Evolutionary conservation across 2,113 vertebrate genomes (phyloP).

Genomic region (Bombycilla garrulus): DNA sequence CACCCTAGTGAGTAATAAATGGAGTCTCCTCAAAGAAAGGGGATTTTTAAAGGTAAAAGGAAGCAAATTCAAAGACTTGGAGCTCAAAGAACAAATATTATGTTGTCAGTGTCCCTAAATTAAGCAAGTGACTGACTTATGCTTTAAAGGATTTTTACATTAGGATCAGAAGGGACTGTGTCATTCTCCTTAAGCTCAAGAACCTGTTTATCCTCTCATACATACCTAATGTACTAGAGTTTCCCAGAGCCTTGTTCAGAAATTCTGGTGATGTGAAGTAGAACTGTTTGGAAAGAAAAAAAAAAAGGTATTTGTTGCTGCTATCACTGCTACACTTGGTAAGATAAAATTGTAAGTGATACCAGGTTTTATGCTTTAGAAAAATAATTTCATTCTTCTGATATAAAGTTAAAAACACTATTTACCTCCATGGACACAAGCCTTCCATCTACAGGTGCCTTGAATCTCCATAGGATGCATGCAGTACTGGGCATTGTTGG

Average conservation of each 20-base stretch:
- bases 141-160: background rate
- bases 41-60: background rate
- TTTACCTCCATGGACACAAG: background rate
- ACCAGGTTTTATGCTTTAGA: background rate
- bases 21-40: background rate
- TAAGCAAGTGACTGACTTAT: background rate
- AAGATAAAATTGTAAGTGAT: background rate
- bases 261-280: background rate
- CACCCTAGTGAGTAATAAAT: background rate
- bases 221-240: slow-evolving; percentile 3
- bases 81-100: background rate
- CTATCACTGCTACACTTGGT: background rate
- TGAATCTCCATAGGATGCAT: background rate
- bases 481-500: background rate
- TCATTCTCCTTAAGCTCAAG: background rate
- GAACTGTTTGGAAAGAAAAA: background rate
- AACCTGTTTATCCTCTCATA: background rate
- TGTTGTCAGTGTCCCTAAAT: background rate
- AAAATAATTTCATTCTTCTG: background rate
- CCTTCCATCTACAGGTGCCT: background rate
- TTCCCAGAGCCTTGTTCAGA: background rate
- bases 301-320: background rate
- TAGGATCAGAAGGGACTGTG: background rate
- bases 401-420: background rate
- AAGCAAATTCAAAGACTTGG: background rate